phyloP scores from a whole-genome alignment of 2,888 invertebrate genomes.

The Brachypalpus laphriformis region DNA sequence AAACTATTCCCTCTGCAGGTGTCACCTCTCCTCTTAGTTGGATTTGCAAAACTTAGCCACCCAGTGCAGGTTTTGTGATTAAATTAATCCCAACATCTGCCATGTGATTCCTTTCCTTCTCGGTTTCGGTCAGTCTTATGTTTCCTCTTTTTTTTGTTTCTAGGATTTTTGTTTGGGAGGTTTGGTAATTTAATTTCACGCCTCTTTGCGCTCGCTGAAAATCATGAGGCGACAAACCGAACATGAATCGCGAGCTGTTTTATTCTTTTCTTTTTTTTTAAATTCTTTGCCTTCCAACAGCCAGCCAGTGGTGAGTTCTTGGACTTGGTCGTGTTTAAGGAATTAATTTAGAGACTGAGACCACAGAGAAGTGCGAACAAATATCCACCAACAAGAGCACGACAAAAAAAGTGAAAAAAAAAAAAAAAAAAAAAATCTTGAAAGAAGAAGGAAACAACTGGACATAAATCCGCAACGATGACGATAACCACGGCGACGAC shows the following conservation, averaged over 20 bases:
- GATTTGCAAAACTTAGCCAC: slow-evolving; percentile 30
- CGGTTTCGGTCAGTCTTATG: slow-evolving; percentile 43
- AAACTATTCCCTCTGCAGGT: not conserved
- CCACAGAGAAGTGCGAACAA: slow-evolving; percentile 67
- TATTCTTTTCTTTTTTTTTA: not conserved
- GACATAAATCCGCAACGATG: slow-evolving; percentile 70
- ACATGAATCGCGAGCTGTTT: slow-evolving; percentile 69
- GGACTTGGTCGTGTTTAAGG: slow-evolving; percentile 71
- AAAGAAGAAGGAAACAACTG: slow-evolving; percentile 46
- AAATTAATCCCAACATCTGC: slow-evolving; percentile 66
- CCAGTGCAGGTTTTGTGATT: slow-evolving; percentile 57
- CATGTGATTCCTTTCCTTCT: slow-evolving; percentile 51
- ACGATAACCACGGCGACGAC: slow-evolving; percentile 66
- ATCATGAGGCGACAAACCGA: slow-evolving; percentile 74
- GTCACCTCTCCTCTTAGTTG: not conserved
- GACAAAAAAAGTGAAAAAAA: slow-evolving; percentile 4
- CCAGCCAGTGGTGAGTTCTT: slow-evolving; percentile 39
- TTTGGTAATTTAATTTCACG: slow-evolving; percentile 74
- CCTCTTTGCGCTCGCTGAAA: slow-evolving; percentile 69
- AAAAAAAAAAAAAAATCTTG: not conserved
- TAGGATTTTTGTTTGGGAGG: slow-evolving; percentile 38
- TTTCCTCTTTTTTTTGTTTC: slow-evolving; percentile 1
- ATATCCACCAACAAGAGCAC: slow-evolving; percentile 52
- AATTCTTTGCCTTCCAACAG: slow-evolving; percentile 11
- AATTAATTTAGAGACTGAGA: slow-evolving; percentile 73